Conservation (phyloP, 2,113 vertebrate genomes). For the Dicentrarchus labrax region DNA sequence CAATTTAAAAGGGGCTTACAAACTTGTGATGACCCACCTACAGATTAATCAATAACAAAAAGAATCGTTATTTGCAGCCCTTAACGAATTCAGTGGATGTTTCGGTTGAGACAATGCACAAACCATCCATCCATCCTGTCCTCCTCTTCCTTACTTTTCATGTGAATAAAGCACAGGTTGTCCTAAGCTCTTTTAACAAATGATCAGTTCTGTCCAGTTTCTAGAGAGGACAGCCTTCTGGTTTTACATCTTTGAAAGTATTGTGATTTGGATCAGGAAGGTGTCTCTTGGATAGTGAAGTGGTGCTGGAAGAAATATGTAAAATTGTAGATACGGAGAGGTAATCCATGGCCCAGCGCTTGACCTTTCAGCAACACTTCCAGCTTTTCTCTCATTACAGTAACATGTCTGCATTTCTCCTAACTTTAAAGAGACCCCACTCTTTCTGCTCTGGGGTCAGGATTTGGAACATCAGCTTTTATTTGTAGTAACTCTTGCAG, state of each 20-base stretch:
- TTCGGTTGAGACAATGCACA: accelerated
- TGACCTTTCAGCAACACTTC: slow-evolving; percentile 22
- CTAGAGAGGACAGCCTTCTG: background rate
- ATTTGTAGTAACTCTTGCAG: background rate
- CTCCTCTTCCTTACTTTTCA: background rate
- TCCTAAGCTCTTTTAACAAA: background rate
- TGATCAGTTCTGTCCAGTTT: background rate
- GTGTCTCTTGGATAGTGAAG: background rate
- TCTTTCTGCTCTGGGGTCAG: slow-evolving; percentile 1
- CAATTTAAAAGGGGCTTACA: background rate
- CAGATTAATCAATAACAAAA: background rate
- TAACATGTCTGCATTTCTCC: background rate
- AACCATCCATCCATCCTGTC: background rate
- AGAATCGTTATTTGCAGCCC: background rate
- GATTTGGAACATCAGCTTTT: slow-evolving; percentile 1
- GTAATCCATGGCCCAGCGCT: background rate
- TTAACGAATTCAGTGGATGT: background rate
- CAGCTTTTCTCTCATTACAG: slow-evolving; percentile 26
- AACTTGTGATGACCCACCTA: background rate
- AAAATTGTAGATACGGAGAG: slow-evolving; percentile 2
- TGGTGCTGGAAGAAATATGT: slow-evolving; percentile 2
- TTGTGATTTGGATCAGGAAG: slow-evolving; percentile 19
- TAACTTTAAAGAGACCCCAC: background rate
- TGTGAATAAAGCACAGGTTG: background rate
- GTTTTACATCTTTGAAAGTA: background rate